A percentile compares a stretch with the other conserved stretches of the same genome.
These are phyloP conservation scores for Acridotheres tristis DNA, from an alignment of 2,797 vertebrate species.

Conservation along the genomic window DNA sequence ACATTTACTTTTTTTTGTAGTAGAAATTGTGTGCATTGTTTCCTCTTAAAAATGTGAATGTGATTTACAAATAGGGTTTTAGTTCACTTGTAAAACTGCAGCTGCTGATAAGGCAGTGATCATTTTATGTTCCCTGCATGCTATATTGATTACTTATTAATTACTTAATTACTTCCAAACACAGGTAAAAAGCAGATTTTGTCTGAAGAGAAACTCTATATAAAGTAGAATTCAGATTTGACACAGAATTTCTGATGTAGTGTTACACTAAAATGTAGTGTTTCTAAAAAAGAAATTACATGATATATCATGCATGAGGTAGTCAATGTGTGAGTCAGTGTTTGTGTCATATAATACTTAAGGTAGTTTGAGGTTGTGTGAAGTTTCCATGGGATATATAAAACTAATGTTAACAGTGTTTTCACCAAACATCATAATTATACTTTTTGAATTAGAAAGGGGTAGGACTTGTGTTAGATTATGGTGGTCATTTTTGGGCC, in stretches of 20 bases:
- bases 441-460: background rate
- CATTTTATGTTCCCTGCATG: background rate
- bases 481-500: background rate
- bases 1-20: background rate
- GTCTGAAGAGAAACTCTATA: background rate
- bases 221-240: background rate
- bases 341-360: background rate
- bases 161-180: background rate
- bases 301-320: background rate
- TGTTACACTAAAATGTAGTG: background rate
- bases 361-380: background rate
- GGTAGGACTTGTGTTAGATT: background rate
- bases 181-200: background rate
- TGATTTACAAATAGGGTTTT: background rate
- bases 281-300: background rate
- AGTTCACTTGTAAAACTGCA: background rate
- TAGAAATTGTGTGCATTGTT: background rate
- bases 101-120: background rate
- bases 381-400: background rate
- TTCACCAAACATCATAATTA: background rate
- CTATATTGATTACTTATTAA: background rate
- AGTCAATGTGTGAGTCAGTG: background rate
- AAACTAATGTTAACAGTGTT: background rate
- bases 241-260: background rate
- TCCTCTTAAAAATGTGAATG: background rate